Conservation (phyloP, 1,140 invertebrate genomes). For the Brachionus rotundiformis region DNA sequence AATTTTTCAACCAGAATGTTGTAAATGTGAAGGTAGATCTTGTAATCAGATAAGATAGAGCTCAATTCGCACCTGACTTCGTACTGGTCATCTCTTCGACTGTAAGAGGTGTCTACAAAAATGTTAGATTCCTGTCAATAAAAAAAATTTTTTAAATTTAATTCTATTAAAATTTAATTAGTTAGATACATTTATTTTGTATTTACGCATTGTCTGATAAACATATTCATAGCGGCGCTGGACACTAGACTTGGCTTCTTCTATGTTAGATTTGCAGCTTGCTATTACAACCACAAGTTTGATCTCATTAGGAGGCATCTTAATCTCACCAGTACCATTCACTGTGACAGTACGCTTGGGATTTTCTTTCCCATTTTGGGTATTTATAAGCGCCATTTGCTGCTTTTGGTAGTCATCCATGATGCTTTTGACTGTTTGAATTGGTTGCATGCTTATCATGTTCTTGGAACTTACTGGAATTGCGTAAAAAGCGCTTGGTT, state of each 20-base stretch:
- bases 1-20: slow-evolving; percentile 61
- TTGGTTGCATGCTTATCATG: not conserved
- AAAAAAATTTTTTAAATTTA: not conserved
- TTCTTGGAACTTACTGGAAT: slow-evolving; percentile 15
- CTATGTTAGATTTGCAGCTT: slow-evolving; percentile 57
- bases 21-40: slow-evolving; percentile 58
- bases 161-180: not conserved
- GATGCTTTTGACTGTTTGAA: slow-evolving; percentile 3
- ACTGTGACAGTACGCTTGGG: slow-evolving; percentile 55
- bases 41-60: slow-evolving; percentile 58
- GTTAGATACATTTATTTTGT: slow-evolving; percentile 56
- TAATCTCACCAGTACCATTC: slow-evolving; percentile 59
- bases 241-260: slow-evolving; percentile 61
- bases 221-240: slow-evolving; percentile 60
- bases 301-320: slow-evolving; percentile 58
- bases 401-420: slow-evolving; percentile 22
- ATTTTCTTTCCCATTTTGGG: slow-evolving; percentile 19
- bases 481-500: slow-evolving; percentile 1
- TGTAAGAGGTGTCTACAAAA: slow-evolving; percentile 56
- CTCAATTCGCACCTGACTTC: slow-evolving; percentile 56
- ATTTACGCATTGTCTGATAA: slow-evolving; percentile 58
- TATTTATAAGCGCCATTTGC: not conserved
- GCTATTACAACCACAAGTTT: slow-evolving; percentile 56
- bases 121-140: slow-evolving; percentile 58
- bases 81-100: slow-evolving; percentile 56